A percentile compares a stretch with the other conserved stretches of the same genome.
These are phyloP conservation scores for Patella depressa DNA, from an alignment of 2,888 invertebrate genomes.

Conservation along the genomic window DNA sequence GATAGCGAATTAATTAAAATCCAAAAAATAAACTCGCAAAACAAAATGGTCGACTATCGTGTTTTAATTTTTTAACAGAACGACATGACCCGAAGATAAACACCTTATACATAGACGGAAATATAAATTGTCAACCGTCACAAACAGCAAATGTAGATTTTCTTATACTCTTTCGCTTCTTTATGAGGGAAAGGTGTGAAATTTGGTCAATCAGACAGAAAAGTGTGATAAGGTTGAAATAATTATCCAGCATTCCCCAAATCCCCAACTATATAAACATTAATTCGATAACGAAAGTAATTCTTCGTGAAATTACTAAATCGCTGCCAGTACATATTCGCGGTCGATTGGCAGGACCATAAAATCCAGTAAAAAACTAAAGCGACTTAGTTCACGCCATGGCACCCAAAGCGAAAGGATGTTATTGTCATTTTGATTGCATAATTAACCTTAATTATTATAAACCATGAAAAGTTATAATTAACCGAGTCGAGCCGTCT, in stretches of 20 bases:
- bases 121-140: too few relatives aligned
- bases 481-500: neutral
- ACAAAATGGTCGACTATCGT: too few relatives aligned
- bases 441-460: neutral
- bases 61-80: too few relatives aligned
- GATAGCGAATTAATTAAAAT: too few relatives aligned
- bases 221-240: neutral
- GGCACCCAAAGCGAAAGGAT: neutral
- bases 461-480: slow-evolving; percentile 5
- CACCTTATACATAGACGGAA: too few relatives aligned
- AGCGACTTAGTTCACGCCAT: neutral
- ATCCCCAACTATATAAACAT: neutral
- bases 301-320: slow-evolving; percentile 5
- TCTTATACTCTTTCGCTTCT: too few relatives aligned
- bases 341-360: neutral
- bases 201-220: neutral
- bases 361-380: neutral
- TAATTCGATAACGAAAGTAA: slow-evolving; percentile 3
- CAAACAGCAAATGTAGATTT: too few relatives aligned
- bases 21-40: too few relatives aligned
- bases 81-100: too few relatives aligned
- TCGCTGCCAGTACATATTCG: neutral
- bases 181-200: neutral
- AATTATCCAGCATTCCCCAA: neutral
- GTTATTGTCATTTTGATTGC: slow-evolving; percentile 10